These are phyloP conservation scores for Polydrusus tereticollis DNA, from an alignment of 2,888 invertebrate species.

Conservation along the genomic window DNA sequence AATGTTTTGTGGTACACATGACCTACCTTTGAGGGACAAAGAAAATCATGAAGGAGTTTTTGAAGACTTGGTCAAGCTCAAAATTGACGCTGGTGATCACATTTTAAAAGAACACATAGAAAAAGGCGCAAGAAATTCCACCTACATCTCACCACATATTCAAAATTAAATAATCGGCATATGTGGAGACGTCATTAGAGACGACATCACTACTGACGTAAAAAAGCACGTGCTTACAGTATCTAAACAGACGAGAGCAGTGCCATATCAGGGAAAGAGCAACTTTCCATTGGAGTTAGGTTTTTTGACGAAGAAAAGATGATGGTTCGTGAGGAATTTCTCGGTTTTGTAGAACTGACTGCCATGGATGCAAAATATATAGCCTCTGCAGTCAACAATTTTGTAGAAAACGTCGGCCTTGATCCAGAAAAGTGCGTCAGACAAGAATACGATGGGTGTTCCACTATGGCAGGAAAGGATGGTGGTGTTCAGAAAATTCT, in stretches of 20 bases:
- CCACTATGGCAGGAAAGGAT: conserved; percentile 56
- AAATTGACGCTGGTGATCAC: conserved; percentile 50
- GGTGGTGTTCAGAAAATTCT: conserved; percentile 55
- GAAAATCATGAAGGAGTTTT: conserved; percentile 20
- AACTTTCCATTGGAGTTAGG: conserved; percentile 29
- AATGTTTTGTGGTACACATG: conserved; percentile 55
- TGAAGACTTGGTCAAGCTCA: neutral
- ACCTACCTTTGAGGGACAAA: conserved; percentile 51
- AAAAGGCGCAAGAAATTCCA: conserved; percentile 17
- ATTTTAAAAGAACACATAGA: conserved; percentile 10
- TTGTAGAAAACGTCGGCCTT: conserved; percentile 46
- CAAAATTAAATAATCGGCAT: conserved; percentile 15
- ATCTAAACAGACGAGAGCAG: conserved; percentile 29
- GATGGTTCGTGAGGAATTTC: conserved; percentile 16
- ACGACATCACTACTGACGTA: conserved; percentile 14
- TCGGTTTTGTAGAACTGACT: conserved; percentile 51
- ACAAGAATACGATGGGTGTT: conserved; percentile 56
- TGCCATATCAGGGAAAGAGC: conserved; percentile 38
- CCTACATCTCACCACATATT: conserved; percentile 15
- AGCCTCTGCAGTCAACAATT: conserved; percentile 50
- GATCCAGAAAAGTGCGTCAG: conserved; percentile 53
- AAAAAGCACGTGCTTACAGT: conserved; percentile 24
- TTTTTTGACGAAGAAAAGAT: neutral
- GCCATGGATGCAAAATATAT: conserved; percentile 53
- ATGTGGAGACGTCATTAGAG: conserved; percentile 26